phyloP scores from a whole-genome alignment of 2,113 vertebrate genomes.

The Rutilus rutilus region DNA sequence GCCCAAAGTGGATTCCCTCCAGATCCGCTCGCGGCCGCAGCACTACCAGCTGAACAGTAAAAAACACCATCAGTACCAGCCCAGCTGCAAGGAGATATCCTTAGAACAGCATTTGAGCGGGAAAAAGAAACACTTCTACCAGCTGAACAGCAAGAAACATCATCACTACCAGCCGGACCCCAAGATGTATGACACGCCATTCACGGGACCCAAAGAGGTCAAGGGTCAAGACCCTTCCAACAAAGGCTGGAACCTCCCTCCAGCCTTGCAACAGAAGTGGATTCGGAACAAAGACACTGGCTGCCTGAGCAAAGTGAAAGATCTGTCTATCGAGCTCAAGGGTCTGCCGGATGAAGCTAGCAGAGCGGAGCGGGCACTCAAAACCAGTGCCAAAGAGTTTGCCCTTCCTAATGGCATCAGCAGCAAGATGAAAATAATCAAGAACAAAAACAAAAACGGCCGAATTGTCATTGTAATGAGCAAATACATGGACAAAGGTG shows the following conservation, averaged over 20 bases:
- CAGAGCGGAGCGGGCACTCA: constrained; percentile 66
- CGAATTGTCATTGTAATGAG: constrained; percentile 99
- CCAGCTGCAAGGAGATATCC: constrained; percentile 59
- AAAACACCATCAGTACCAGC: constrained; percentile 86
- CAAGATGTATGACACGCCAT: constrained; percentile 92
- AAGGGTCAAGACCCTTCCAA: constrained; percentile 76
- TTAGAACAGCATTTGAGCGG: constrained; percentile 83
- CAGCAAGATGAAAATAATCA: constrained; percentile 99
- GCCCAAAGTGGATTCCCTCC: constrained; percentile 80
- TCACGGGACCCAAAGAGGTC: constrained; percentile 84
- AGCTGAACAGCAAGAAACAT: constrained; percentile 98
- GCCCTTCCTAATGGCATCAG: constrained; percentile 79
- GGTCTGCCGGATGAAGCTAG: constrained; percentile 65
- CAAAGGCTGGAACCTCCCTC: constrained; percentile 80
- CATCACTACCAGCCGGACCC: constrained; percentile 97
- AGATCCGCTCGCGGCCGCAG: constrained; percentile 85
- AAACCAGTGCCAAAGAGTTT: constrained; percentile 78
- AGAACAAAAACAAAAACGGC: constrained; percentile 98
- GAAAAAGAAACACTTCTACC: constrained; percentile 94
- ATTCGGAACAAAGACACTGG: constrained; percentile 83
- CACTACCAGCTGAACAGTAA: constrained; percentile 98
- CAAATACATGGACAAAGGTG: constrained; percentile 97
- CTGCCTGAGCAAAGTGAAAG: constrained; percentile 86
- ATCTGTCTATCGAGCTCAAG: constrained; percentile 72
- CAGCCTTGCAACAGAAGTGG: constrained; percentile 87